Base-by-base conservation (phyloP, 2,113 vertebrate genomes). In the Alaudala cheleensis region DNA sequence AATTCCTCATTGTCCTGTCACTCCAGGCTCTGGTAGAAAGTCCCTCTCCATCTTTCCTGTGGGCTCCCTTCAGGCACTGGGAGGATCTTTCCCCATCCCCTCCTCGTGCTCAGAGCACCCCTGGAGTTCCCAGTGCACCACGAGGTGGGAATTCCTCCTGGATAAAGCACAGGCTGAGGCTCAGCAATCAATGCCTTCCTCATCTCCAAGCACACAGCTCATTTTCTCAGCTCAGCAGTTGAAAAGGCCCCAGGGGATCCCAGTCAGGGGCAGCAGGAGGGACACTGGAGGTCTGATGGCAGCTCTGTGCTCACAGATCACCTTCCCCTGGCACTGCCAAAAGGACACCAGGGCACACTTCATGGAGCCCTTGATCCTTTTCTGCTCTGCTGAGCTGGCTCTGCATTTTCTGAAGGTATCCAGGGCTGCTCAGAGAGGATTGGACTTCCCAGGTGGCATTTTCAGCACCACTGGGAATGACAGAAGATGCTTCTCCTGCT, bases 1-100 rank as follows among this genome's bases (percentile, higher is more conserved):
- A 25, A 33, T 33, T 80, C 26, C 37, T 20, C 1, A 0, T 14
- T 42, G 50, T 50, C 42, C 58, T 57, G 42, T 13, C 18, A 0
- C 51, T 50, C 26, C 76, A 81, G 58, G 42, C 31, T 37, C 76
- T 17, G 24, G 10, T 37, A 11, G 4, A 28, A 72, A 12, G 2
- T 33, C 26, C 10, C 58, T 81, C 42, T 73, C 37, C 37, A 15
- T 57, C 26, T 51, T 28, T 19, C 26, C 53, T 57, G 42, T 2
- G 3, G 31, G 31, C 6, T 88, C n/a, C 42, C 42, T 31, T 12
- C 66, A 33, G 26, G 37, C 2, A 0, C 31, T 34, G 57, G 40
- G 6, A 10, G 56, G 56, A 60, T n/a, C 54, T 42, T 31, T 0
- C 0, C n/a, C n/a, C n/a, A n/a, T 57, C 34, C 19, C 18, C 31